Evolutionary conservation across 2,888 invertebrate species (phyloP).

Genomic region (Pasiphila rectangulata): DNA sequence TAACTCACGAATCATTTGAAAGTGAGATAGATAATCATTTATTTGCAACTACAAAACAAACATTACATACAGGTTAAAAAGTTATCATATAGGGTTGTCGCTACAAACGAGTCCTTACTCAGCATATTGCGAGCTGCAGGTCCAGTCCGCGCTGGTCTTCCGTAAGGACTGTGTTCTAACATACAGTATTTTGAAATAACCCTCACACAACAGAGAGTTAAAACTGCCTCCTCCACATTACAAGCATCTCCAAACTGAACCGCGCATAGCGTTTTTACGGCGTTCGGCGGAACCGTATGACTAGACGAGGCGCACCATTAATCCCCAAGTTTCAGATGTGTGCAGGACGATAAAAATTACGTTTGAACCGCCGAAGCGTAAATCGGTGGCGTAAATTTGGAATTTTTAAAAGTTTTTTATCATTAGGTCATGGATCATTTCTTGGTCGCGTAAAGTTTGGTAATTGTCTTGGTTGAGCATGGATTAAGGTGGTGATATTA

Average conservation of each 20-base stretch:
- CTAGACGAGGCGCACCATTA: constrained; percentile 78
- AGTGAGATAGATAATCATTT: no score
- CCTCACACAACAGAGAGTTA: not conserved
- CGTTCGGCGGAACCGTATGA: constrained; percentile 77
- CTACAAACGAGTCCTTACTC: no score
- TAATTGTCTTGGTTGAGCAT: constrained; percentile 6
- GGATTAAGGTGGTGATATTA: no score
- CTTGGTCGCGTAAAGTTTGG: constrained; percentile 3
- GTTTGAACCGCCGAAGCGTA: constrained; percentile 47
- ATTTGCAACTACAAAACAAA: no score
- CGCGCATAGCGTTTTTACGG: constrained; percentile 79
- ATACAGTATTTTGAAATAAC: not conserved
- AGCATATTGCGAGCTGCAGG: no score
- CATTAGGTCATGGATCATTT: constrained; percentile 22
- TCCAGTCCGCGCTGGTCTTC: no score
- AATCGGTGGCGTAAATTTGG: constrained; percentile 24
- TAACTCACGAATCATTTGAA: no score
- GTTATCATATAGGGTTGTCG: no score
- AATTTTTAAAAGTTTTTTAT: constrained; percentile 24
- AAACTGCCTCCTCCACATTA: constrained; percentile 11
- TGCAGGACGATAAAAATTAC: constrained; percentile 73
- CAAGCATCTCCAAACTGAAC: constrained; percentile 61
- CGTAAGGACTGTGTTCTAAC: no score
- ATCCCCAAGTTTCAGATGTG: constrained; percentile 74
- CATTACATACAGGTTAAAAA: no score